These are phyloP conservation scores for Neolamprologus kungweensis DNA, from an alignment of 2,113 vertebrate species.

Conservation along the genomic window DNA sequence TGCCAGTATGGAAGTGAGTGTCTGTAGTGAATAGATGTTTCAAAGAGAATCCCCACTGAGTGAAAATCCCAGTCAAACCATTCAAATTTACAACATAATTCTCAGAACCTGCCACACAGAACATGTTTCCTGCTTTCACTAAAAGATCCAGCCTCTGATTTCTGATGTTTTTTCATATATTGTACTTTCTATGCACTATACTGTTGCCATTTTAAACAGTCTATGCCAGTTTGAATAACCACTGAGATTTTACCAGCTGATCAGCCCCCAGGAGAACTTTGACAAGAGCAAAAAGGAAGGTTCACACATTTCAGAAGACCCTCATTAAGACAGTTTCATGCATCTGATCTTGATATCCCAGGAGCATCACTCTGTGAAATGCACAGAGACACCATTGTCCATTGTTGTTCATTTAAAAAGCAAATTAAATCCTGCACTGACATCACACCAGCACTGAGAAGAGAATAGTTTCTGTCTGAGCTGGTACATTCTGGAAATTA, in stretches of 20 bases:
- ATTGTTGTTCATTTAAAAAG: neutral
- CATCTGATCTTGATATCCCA: neutral
- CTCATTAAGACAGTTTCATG: neutral
- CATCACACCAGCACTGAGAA: neutral
- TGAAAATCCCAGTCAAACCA: neutral
- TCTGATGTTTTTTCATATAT: neutral
- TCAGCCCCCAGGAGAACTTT: neutral
- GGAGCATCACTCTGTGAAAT: neutral
- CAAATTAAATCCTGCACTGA: neutral
- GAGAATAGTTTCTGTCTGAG: neutral
- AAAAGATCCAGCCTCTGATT: neutral
- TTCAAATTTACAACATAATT: neutral
- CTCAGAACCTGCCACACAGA: neutral
- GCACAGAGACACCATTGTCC: neutral
- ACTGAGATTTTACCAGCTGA: neutral
- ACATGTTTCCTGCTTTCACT: neutral
- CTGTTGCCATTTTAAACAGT: neutral
- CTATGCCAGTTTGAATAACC: neutral
- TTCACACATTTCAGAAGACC: neutral
- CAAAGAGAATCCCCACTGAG: neutral
- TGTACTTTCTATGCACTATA: neutral
- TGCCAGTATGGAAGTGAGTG: neutral
- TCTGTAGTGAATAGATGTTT: neutral
- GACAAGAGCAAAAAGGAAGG: neutral
- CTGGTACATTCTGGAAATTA: neutral